phyloP scores from a whole-genome alignment of 2,113 vertebrate genomes.

The Limanda limanda region DNA sequence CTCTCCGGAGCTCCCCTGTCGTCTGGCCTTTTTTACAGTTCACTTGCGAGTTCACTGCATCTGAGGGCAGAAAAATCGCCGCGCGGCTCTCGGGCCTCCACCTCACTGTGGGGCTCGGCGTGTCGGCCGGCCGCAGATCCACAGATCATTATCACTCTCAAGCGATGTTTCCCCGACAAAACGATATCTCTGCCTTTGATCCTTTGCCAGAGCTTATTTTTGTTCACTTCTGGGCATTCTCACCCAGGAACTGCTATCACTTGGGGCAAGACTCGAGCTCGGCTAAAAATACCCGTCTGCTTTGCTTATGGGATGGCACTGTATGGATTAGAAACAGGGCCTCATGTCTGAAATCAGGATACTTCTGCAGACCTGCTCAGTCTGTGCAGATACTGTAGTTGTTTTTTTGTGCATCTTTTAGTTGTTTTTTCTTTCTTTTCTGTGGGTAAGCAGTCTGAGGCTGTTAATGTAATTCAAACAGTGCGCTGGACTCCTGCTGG shows the following conservation, averaged over 20 bases:
- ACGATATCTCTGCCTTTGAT: slow-evolving; percentile 71
- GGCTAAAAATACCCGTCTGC: slow-evolving; percentile 51
- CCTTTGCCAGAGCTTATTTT: slow-evolving; percentile 61
- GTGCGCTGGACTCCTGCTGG: slow-evolving; percentile 46
- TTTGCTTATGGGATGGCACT: slow-evolving; percentile 47
- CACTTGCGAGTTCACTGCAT: slow-evolving; percentile 44
- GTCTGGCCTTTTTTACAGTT: slow-evolving; percentile 41
- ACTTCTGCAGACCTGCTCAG: slow-evolving; percentile 28
- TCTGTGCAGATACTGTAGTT: background rate
- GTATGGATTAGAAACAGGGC: slow-evolving; percentile 44
- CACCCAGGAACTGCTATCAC: slow-evolving; percentile 51
- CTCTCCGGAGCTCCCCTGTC: slow-evolving; percentile 4
- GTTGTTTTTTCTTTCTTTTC: slow-evolving; percentile 12
- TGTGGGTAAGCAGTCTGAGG: slow-evolving; percentile 10
- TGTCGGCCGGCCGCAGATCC: slow-evolving; percentile 50
- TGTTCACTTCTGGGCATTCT: slow-evolving; percentile 64
- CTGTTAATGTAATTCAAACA: slow-evolving; percentile 56
- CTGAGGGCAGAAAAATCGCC: slow-evolving; percentile 46
- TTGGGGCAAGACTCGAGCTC: slow-evolving; percentile 29
- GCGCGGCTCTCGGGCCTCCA: slow-evolving; percentile 14
- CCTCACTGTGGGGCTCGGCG: slow-evolving; percentile 49
- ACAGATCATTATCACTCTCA: slow-evolving; percentile 73
- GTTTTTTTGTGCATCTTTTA: background rate
- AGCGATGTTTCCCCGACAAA: slow-evolving; percentile 68
- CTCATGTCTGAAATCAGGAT: slow-evolving; percentile 28